Evolutionary conservation across 2,888 invertebrate genomes (phyloP), one percentile per base, ranked within the genome.

Genomic region (Oscheius sp.): DNA sequence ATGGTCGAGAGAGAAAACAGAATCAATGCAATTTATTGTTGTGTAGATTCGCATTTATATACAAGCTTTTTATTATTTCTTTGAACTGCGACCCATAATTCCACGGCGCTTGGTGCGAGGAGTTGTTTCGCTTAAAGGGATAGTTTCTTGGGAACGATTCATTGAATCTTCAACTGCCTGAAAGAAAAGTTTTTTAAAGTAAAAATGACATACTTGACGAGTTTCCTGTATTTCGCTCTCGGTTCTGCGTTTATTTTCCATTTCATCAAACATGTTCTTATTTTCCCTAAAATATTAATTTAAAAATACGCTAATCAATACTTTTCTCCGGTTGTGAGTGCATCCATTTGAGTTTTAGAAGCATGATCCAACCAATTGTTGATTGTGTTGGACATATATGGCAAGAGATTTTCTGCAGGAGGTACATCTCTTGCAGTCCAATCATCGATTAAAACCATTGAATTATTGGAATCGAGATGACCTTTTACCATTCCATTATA

Each of bases 401-500:
- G 61, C 1, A 61, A 20, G 6, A 45, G 17, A 25, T 23, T n/a
- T 29, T 23, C 20, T 12, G 27, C 15, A 27, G 12, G 42, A 6
- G 42, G 61, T 15, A 61, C 61, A 27, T 61, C 61, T 6, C 61
- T 10, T 1, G 61, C 39, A 15, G 27, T 61, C 61, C 61, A 61
- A 25, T 61, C 61, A 23, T 39, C 42, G 27, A 61, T 45, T 2
- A 61, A n/a, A 0, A 70, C 70, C 15, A 70, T 20, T n/a, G 34
- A 17, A 8, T 39, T 27, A 20, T 31, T 57, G 6, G 70, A 70
- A 29, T 70, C 66, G 17, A 70, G 23, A 4, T 48, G 48, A 12
- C 48, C 70, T 27, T 48, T 61, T 31, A 70, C 50, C 23, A 70
- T 31, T 23, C 42, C 61, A 25, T 58, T 39, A 45, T 70, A 66